phyloP scores from a whole-genome alignment of 2,797 vertebrate genomes.

The Eleutherodactylus coqui region DNA sequence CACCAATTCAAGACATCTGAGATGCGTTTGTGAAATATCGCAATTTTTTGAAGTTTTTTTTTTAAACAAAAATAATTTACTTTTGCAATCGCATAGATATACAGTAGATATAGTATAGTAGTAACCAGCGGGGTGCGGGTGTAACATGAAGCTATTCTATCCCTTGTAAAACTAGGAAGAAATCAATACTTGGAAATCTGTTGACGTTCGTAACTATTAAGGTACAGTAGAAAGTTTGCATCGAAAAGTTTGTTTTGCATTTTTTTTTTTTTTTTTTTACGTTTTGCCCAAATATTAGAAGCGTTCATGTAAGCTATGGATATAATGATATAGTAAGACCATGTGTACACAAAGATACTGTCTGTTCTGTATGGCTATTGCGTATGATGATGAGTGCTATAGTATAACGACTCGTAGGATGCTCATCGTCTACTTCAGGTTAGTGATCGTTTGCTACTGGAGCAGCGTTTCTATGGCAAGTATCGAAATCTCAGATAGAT shows the following conservation, averaged over 20 bases:
- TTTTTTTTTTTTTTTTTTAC: slow-evolving; percentile 2
- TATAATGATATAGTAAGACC: slow-evolving; percentile 40
- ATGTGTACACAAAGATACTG: slow-evolving; percentile 4
- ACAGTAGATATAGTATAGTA: slow-evolving; percentile 4
- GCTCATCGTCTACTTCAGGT: slow-evolving; percentile 23
- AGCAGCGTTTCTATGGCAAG: slow-evolving; percentile 51
- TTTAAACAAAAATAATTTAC: slow-evolving; percentile 61
- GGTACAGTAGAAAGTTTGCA: slow-evolving; percentile 32
- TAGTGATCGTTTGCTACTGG: slow-evolving; percentile 43
- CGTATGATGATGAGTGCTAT: slow-evolving; percentile 19
- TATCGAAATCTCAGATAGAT: slow-evolving; percentile 27
- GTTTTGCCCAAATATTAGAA: slow-evolving; percentile 24
- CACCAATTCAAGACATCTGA: slow-evolving; percentile 11
- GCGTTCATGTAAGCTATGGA: slow-evolving; percentile 34
- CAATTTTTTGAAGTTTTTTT: slow-evolving; percentile 34
- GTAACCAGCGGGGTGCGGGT: slow-evolving; percentile 17
- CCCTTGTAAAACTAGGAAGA: slow-evolving; percentile 16
- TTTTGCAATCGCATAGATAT: slow-evolving; percentile 23
- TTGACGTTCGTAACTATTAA: slow-evolving; percentile 28
- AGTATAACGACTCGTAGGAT: slow-evolving; percentile 20
- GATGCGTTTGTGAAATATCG: background rate
- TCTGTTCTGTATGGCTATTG: slow-evolving; percentile 38
- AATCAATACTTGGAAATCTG: slow-evolving; percentile 31
- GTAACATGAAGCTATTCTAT: slow-evolving; percentile 23
- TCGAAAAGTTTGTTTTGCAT: background rate